Base-by-base conservation (phyloP, 1,140 invertebrate genomes). In the Pseudoatta argentina region DNA sequence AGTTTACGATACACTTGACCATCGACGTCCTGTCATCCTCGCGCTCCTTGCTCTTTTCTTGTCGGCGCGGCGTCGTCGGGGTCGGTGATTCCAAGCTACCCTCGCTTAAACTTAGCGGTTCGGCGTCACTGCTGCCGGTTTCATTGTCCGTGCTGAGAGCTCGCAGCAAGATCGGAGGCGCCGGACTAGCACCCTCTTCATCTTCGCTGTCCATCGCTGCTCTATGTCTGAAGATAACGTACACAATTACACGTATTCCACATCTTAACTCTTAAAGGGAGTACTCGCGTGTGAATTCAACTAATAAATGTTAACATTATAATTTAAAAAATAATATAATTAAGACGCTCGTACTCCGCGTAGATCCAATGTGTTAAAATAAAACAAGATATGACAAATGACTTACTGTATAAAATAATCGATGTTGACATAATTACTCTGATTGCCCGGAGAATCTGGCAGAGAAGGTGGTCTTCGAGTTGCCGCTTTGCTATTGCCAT, bases 381-480 rank as follows among this genome's bases (percentile, higher is more conserved):
- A 8, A 55, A 66, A 14, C 14, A 5, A 48, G 14, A 67, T n/a
- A 83, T 53, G 8, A 66, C 16, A 14, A 73, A 72, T 34, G 34
- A 96, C 96, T 96, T 94, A 98, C 97, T 97, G 96, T 92, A 98
- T 96, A 91, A 98, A 98, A 94, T 98, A 98, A 93, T 98, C 97
- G 95, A 98, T 98, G 94, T 98, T 98, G 93, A 98, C 98, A 95
- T 98, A 98, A 95, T 98, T 98, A 86, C 97, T 97, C 75, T 97
- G 96, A 93, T 97, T 96, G 87, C 97, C 97, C 44, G 97, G 97
- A 59, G 97, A 97, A 94, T 98, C 97, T 44, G 97, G 97, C 91
- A 97, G 96, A 27, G 95, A 95, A 0, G 94, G 95, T 10, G 95
- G 94, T 87, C 95, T 93, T 44, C 92, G 90, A 12, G 92, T 88